Base-by-base conservation (phyloP, 2,113 vertebrate species). In the Rhineura floridana region DNA sequence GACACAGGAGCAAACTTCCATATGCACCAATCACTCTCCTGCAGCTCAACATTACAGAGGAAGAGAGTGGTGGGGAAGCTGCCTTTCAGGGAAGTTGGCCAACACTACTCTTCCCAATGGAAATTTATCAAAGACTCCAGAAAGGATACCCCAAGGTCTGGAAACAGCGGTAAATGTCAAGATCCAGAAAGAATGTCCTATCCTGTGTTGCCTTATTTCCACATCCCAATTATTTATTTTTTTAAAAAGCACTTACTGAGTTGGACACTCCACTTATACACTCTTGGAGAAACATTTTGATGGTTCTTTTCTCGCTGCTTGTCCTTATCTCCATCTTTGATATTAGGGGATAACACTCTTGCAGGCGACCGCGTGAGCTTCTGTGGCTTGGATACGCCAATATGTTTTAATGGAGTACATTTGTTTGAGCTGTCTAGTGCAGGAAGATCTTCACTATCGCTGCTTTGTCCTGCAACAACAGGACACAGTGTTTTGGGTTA, bases 231-330 rank as follows among this genome's bases (percentile, higher is more conserved):
- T 69, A 70, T 33, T 5, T 30, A 50, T 86, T n/a, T n/a, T n/a
- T n/a, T n/a, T n/a, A n/a, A 17, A 88, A 72, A 73, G 33, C 48
- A 91, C 97, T 97, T 97, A 99, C 98, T 98, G 80, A 99, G 98
- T 92, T 98, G 98, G 91, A 99, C 98, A 90, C 98, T 99, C 99
- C 99, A 99, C 89, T 99, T 99, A 92, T 99, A 98, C 0, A 98
- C 96, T 87, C 98, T 96, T n/a, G 98, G 97, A 0, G 98, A 98
- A 72, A 97, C 93, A 90, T 97, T 97, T 44, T 95, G 96, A 85
- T 96, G 95, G 63, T 97, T 97, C 91, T 98, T 99, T 90, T 99
- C 98, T 96, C 97, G 97, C 92, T 98, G 96, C 93, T 98, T 98
- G 85, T 98, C 97, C 93, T 98, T 98, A 73, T 98, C 96, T 93